Evolutionary conservation across 2,797 vertebrate species (phyloP), one percentile per base, ranked within the genome.

Genomic region (Pyrocephalus nanus): DNA sequence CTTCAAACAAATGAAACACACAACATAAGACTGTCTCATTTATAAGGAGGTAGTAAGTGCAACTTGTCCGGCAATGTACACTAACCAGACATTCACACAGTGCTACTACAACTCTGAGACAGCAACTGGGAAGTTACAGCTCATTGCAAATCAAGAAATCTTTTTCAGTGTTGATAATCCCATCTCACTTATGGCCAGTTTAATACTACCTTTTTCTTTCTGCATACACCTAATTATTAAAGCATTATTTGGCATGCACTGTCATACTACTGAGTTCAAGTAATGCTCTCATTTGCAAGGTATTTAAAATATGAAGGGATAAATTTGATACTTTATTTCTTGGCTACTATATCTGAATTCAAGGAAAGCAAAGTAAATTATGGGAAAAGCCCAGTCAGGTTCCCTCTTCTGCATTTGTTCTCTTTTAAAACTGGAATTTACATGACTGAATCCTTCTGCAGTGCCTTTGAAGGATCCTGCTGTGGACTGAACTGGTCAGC

Each of bases 401-500:
- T 90, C 21, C 72, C 54, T 95, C 91, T 62, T 53, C 48, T 78
- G 51, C 64, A 19, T 80, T 65, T 71, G 40, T 36, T 75, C 87
- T 92, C 77, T 96, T 78, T 94, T 96, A 97, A 97, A 98, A 98
- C 97, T 98, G 98, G 98, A 98, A 98, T 96, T 96, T 97, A 96
- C 97, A 98, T 96, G 98, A 97, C 97, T 98, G 97, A 98, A 95
- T 92, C 74, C 48, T 88, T 32, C 57, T 78, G 70, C 82, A 92
- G 77, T 88, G 81, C 79, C 54, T 72, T 58, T 91, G 86, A 84
- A 89, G 76, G 45, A 86, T 84, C 60, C 50, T 86, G 54, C 77
- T 89, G 53, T 0, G 0, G 57, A 60, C 64, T 84, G 84, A 83
- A 57, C 47, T 74, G 67, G 23, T 82, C 70, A 77, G 62, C 88